Evolutionary conservation across 2,888 invertebrate genomes (phyloP), one percentile per base, ranked within the genome.

Genomic region (Drepanosiphum platanoidis): DNA sequence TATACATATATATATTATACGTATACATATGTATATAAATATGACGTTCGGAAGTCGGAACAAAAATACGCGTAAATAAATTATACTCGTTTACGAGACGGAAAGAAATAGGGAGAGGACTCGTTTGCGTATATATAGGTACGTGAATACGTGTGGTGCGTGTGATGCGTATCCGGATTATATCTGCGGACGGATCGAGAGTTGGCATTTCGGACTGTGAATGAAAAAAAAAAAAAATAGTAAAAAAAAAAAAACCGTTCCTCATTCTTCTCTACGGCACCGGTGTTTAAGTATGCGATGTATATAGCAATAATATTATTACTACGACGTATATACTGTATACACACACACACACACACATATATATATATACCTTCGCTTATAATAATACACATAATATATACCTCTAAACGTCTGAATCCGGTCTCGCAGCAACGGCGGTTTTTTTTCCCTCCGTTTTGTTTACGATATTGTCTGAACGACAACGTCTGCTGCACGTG

Each of bases 11-110:
- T n/a, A n/a, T n/a, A n/a, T n/a, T n/a, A n/a, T n/a, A n/a, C n/a
- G n/a, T n/a, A n/a, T n/a, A n/a, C n/a, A n/a, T n/a, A n/a, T n/a
- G n/a, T n/a, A n/a, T n/a, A n/a, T n/a, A n/a, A n/a, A n/a, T n/a
- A n/a, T n/a, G 61, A 39, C 36, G 77, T 78, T 64, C 64, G 71
- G 71, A 27, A 66, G 66, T 66, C 32, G 32, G 5, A 34, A 34
- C 66, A 18, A 11, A 58, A 7, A 18, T 30, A 32, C 32, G 32
- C 32, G 15, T 34, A 15, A 34, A 34, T 27, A 27, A 52, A 52
- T 52, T 22, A 22, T 52, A 18, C 18, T 18, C 52, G 52, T 52
- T 52, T 9, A 52, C 18, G 52, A 22, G 52, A 18, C 61, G 61
- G 61, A 5, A n/a, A 2, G 58, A n/a, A n/a, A 9, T 15, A 52